phyloP scores from a whole-genome alignment of 2,113 vertebrate species.

The Pteronura brasiliensis region DNA sequence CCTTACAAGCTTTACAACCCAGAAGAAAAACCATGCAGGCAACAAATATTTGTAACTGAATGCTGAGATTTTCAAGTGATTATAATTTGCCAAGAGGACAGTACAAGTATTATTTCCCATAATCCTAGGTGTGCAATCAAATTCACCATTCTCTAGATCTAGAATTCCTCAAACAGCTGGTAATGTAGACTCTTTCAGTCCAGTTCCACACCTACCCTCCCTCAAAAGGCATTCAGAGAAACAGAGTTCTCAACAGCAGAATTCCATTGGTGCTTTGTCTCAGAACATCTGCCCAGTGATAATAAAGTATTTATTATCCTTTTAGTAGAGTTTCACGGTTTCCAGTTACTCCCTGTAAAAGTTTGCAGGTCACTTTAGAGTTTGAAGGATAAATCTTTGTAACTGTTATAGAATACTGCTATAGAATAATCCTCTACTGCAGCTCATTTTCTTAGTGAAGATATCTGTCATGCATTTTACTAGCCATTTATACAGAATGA shows the following conservation, averaged over 20 bases:
- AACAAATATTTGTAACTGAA: background rate
- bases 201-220: background rate
- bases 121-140: background rate
- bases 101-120: background rate
- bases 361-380: conserved; percentile 42
- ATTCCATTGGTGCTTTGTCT: background rate
- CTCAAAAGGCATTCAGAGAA: conserved; percentile 8
- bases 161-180: conserved; percentile 24
- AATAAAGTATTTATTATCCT: conserved; percentile 52
- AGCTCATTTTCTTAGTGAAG: conserved; percentile 63
- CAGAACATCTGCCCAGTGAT: background rate
- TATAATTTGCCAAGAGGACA: background rate
- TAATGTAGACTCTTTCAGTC: background rate
- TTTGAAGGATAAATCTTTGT: conserved; percentile 58
- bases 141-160: background rate
- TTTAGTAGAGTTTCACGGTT: conserved; percentile 22
- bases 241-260: background rate
- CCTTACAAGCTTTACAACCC: conserved; percentile 1
- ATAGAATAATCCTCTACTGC: background rate
- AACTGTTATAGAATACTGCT: background rate
- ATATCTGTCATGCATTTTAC: conserved; percentile 56
- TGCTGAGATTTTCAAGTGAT: background rate
- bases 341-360: conserved; percentile 41
- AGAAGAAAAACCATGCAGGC: background rate
- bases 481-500: conserved; percentile 71